These are phyloP conservation scores for Xestia xanthographa DNA, from an alignment of 2,888 invertebrate genomes.

Conservation along the genomic window DNA sequence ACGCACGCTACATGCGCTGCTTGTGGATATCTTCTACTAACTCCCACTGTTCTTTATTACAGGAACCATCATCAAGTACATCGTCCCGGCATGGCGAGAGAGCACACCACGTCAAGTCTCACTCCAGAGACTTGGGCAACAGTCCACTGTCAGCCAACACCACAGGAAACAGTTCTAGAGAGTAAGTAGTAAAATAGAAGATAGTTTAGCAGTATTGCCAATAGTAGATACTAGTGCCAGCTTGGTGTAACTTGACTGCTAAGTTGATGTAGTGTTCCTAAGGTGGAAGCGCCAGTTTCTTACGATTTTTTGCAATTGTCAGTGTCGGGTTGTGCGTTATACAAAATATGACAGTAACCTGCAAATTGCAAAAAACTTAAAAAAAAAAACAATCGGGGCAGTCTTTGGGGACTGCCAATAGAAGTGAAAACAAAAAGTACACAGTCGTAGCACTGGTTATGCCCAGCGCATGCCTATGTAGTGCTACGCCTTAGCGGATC, in stretches of 20 bases:
- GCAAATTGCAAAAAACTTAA: too few relatives aligned
- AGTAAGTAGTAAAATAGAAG: slow-evolving; percentile 75
- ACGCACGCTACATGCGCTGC: not conserved
- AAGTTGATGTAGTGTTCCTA: not conserved
- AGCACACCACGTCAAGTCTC: slow-evolving; percentile 87
- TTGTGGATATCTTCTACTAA: not conserved
- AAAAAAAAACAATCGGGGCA: too few relatives aligned
- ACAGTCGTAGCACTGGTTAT: too few relatives aligned
- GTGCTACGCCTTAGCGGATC: too few relatives aligned
- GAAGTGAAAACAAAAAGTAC: too few relatives aligned
- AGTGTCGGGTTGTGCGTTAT: too few relatives aligned
- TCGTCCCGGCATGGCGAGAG: slow-evolving; percentile 85
- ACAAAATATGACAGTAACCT: too few relatives aligned
- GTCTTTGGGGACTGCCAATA: too few relatives aligned
- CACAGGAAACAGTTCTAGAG: slow-evolving; percentile 84
- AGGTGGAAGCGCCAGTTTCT: too few relatives aligned
- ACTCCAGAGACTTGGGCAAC: slow-evolving; percentile 86
- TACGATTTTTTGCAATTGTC: too few relatives aligned
- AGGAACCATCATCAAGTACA: slow-evolving; percentile 84
- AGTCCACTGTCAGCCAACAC: slow-evolving; percentile 84
- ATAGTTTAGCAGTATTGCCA: not conserved
- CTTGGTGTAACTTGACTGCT: not conserved
- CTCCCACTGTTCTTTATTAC: slow-evolving; percentile 47
- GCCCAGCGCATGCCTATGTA: too few relatives aligned
- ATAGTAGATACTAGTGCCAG: not conserved